Percentiles rank a stretch among this genome's conserved stretches.
Conservation (phyloP, 53 echinoderm and acorn worm species). For the Crossaster papposus region DNA sequence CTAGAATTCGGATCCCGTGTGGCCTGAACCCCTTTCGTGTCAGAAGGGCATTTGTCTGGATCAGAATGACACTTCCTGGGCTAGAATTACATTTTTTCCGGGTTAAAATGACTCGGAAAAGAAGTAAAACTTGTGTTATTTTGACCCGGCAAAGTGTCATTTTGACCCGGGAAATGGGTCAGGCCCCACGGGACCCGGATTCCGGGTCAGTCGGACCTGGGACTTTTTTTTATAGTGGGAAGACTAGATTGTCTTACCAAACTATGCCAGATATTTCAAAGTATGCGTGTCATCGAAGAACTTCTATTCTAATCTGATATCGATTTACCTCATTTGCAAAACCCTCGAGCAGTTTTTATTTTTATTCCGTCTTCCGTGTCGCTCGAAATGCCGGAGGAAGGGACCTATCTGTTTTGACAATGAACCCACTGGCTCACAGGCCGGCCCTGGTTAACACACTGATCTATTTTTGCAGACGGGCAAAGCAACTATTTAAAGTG, state of each 20-base stretch:
- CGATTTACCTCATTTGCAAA: neutral
- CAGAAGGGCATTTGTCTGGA: no score
- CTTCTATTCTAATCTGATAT: neutral
- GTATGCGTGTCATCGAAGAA: neutral
- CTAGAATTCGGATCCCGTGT: no score
- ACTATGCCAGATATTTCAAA: neutral
- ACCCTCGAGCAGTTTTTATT: neutral
- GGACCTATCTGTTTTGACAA: conserved; percentile 4
- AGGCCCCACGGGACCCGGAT: no score
- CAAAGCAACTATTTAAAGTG: conserved; percentile 31
- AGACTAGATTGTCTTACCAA: neutral
- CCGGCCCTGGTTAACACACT: neutral
- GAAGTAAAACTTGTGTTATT: no score
- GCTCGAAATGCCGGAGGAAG: neutral
- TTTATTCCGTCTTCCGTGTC: neutral
- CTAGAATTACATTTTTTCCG: no score
- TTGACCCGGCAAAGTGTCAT: no score
- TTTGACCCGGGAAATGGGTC: no score
- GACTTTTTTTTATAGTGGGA: no score
- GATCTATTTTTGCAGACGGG: neutral
- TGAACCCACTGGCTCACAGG: neutral
- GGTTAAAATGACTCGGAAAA: no score
- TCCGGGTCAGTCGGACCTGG: no score
- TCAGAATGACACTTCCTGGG: no score
- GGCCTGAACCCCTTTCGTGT: no score